Evolutionary conservation across 2,113 vertebrate genomes (phyloP).

Genomic region (Gnathonemus longibarbis): DNA sequence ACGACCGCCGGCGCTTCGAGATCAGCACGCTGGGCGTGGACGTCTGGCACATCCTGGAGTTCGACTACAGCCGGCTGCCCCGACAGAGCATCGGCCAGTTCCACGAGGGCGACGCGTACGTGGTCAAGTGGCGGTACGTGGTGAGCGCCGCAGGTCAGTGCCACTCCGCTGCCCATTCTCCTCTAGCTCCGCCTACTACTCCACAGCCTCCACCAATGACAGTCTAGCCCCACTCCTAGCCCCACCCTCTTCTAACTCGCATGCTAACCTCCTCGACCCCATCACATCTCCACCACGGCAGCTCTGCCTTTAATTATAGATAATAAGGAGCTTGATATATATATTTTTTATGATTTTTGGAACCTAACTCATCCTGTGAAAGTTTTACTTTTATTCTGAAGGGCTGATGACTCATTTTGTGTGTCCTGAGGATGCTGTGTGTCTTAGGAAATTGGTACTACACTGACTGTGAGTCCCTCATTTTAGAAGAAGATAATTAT

Average conservation of each 20-base stretch:
- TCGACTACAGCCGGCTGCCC: slow-evolving; percentile 91
- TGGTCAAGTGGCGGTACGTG: slow-evolving; percentile 96
- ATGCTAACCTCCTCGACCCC: not conserved
- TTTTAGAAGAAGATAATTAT: not conserved
- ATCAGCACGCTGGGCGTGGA: slow-evolving; percentile 77
- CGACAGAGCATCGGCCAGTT: slow-evolving; percentile 96
- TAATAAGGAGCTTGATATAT: not conserved
- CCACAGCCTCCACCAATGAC: not conserved
- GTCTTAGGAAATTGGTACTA: not conserved
- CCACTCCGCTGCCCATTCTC: not conserved
- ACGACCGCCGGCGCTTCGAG: slow-evolving; percentile 76
- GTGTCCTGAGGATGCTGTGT: not conserved
- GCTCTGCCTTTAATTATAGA: not conserved
- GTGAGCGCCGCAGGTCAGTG: slow-evolving; percentile 85
- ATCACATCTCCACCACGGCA: not conserved
- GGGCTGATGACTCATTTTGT: not conserved
- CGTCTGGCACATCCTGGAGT: slow-evolving; percentile 96
- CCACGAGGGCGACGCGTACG: slow-evolving; percentile 93
- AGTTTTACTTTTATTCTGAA: not conserved
- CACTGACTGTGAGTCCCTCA: not conserved
- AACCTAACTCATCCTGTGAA: not conserved
- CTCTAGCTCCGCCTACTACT: not conserved
- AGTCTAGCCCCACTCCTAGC: not conserved
- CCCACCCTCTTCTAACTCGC: not conserved
- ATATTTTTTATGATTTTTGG: not conserved